phyloP scores from a whole-genome alignment of 2,797 vertebrate species.

The Gobio occitaniae region DNA sequence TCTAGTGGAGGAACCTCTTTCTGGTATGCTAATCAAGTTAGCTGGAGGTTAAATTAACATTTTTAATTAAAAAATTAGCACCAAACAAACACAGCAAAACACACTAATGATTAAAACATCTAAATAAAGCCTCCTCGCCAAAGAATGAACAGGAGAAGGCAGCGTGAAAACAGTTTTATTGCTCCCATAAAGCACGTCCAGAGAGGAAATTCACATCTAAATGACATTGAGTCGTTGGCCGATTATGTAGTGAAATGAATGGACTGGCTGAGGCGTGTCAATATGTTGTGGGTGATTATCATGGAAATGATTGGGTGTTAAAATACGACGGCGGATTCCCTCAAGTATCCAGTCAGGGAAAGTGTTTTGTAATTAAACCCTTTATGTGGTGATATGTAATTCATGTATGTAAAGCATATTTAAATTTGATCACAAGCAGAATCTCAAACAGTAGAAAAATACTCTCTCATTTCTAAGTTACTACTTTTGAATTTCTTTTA shows the following conservation, averaged over 20 bases:
- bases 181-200: slow-evolving; percentile 51
- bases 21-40: slow-evolving; percentile 82
- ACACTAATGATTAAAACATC: slow-evolving; percentile 87
- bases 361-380: slow-evolving; percentile 42
- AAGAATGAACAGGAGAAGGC: slow-evolving; percentile 60
- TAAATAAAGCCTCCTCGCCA: slow-evolving; percentile 72
- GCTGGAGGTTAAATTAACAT: slow-evolving; percentile 87
- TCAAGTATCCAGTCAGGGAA: slow-evolving; percentile 55
- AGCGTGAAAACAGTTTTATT: slow-evolving; percentile 54
- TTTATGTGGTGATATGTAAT: slow-evolving; percentile 23
- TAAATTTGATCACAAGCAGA: slow-evolving; percentile 17
- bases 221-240: slow-evolving; percentile 48
- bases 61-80: slow-evolving; percentile 89
- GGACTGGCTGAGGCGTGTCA: slow-evolving; percentile 45
- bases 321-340: slow-evolving; percentile 52
- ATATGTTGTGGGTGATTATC: slow-evolving; percentile 54
- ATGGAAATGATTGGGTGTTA: slow-evolving; percentile 56
- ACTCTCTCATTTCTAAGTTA: slow-evolving; percentile 7
- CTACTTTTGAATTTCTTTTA: slow-evolving; percentile 39
- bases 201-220: slow-evolving; percentile 46
- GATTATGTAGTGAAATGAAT: slow-evolving; percentile 52
- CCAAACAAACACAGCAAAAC: slow-evolving; percentile 88
- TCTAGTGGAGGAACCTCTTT: slow-evolving; percentile 79
- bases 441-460: slow-evolving; percentile 32
- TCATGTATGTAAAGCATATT: slow-evolving; percentile 26